phyloP scores from a whole-genome alignment of 2,113 vertebrate species.

The Rhizomys pruinosus region DNA sequence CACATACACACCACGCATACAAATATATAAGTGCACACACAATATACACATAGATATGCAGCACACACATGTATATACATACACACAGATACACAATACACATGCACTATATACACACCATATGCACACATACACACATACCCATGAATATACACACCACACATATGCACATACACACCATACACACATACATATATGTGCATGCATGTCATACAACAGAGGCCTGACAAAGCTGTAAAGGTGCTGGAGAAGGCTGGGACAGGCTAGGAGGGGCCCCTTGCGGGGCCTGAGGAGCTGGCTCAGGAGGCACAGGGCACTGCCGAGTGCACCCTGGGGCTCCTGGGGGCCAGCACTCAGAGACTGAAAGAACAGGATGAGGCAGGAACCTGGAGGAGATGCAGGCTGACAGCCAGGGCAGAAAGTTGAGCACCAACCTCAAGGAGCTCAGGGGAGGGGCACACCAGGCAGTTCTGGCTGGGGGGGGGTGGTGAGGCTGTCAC shows the following conservation, averaged over 20 bases:
- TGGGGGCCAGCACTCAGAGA: not conserved
- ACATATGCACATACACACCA: no score
- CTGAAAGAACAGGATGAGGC: no score
- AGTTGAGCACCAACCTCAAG: accelerated
- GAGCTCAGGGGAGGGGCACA: accelerated
- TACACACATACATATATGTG: not conserved
- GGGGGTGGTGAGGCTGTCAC: not conserved
- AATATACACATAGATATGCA: no score
- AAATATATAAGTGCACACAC: not conserved
- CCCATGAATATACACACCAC: no score
- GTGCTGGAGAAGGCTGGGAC: no score
- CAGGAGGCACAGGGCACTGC: accelerated
- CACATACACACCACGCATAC: not conserved
- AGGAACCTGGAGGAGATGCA: not conserved
- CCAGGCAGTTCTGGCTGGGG: not conserved
- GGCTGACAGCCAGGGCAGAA: not conserved
- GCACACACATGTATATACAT: no score
- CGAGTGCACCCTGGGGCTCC: not conserved
- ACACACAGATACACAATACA: no score
- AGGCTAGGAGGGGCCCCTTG: no score
- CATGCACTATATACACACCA: not conserved
- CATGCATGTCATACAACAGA: not conserved
- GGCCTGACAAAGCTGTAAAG: no score
- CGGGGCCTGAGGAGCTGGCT: no score
- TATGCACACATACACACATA: no score